These are phyloP conservation scores for Sphinx pinastri DNA, from an alignment of 2,888 invertebrate species.

Conservation along the genomic window DNA sequence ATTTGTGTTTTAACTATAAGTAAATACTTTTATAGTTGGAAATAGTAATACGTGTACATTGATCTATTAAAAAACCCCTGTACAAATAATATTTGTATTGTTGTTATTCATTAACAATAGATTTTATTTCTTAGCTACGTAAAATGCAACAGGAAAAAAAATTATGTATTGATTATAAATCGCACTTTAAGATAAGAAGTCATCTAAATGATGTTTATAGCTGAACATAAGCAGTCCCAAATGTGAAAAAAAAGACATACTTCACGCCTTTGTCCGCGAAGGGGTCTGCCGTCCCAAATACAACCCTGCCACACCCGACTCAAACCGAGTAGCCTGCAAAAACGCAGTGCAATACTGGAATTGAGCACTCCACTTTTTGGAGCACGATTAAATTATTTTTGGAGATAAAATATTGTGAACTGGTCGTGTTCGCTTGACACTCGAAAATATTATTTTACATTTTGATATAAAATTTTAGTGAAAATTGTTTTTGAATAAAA, in stretches of 20 bases:
- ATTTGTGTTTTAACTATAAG: too few relatives aligned
- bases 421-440: constrained; percentile 10
- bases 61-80: too few relatives aligned
- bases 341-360: constrained; percentile 31
- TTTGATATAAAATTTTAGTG: constrained; percentile 15
- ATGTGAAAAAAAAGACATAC: neutral
- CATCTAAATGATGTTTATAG: too few relatives aligned
- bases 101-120: too few relatives aligned
- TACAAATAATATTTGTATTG: too few relatives aligned
- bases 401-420: constrained; percentile 23
- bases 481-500: constrained; percentile 18
- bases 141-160: too few relatives aligned
- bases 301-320: neutral
- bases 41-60: too few relatives aligned
- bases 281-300: neutral
- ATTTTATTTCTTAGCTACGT: too few relatives aligned
- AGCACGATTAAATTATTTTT: constrained; percentile 29
- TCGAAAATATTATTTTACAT: constrained; percentile 19
- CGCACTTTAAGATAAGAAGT: too few relatives aligned
- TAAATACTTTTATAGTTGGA: too few relatives aligned
- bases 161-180: too few relatives aligned
- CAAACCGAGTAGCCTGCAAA: constrained; percentile 21
- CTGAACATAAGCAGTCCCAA: neutral
- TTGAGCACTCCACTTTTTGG: constrained; percentile 29
- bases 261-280: too few relatives aligned